phyloP scores from a whole-genome alignment of 1,140 invertebrate species.

The Andrena cerasifolii region DNA sequence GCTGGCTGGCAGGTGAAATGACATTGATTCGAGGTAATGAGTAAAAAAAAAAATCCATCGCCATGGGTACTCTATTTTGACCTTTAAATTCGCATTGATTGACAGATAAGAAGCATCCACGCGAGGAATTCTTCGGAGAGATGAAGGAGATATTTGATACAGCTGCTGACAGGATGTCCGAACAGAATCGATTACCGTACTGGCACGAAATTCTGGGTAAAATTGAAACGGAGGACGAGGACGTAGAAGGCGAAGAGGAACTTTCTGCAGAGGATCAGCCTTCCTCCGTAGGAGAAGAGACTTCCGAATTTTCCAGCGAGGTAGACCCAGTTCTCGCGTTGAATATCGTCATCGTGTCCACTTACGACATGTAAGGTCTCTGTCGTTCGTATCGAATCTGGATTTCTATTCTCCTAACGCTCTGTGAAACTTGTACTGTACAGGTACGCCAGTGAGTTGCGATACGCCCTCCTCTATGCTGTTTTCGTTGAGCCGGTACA shows the following conservation, averaged over 20 bases:
- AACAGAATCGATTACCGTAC: conserved; percentile 44
- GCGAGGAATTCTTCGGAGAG: conserved; percentile 61
- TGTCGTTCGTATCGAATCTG: no score
- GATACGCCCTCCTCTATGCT: conserved; percentile 64
- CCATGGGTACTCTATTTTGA: background rate
- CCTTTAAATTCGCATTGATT: background rate
- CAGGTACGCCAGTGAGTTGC: conserved; percentile 69
- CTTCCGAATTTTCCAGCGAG: background rate
- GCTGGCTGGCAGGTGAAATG: conserved; percentile 72
- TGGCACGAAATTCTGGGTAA: conserved; percentile 55
- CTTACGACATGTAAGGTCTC: conserved; percentile 67
- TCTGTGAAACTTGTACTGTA: background rate
- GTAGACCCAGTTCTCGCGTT: conserved; percentile 40
- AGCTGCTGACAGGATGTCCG: conserved; percentile 33
- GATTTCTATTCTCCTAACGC: no score
- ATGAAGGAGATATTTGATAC: conserved; percentile 59
- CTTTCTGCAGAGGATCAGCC: no score
- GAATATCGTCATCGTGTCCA: conserved; percentile 64
- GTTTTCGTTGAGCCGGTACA: conserved; percentile 58
- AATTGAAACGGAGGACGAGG: background rate
- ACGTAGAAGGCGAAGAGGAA: background rate
- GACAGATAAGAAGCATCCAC: conserved; percentile 56
- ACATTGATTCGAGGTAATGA: conserved; percentile 61
- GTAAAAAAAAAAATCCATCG: background rate
- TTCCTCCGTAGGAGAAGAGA: no score